Conservation (phyloP, 1,140 invertebrate genomes). For the Zaprionus ghesquierei region DNA sequence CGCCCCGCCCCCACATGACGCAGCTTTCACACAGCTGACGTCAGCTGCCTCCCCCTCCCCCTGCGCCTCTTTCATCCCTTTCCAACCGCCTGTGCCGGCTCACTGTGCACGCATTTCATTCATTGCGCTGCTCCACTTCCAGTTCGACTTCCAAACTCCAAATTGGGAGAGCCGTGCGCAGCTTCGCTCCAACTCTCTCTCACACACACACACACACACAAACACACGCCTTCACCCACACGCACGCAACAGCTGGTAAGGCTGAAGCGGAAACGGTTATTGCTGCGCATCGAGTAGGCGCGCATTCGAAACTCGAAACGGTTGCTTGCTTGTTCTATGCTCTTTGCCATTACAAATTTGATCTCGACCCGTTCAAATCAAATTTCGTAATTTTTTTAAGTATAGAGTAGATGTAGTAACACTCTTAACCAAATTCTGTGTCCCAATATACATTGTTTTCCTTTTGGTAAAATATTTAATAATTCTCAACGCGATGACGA, state of each 20-base stretch:
- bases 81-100: not conserved
- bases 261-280: not conserved
- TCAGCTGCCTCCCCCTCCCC: not conserved
- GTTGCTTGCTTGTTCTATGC: not conserved
- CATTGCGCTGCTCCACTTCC: conserved; percentile 33
- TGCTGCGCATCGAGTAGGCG: conserved; percentile 6
- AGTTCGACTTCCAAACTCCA: conserved; percentile 22
- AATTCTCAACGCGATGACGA: conserved; percentile 23
- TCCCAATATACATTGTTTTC: not conserved
- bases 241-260: not conserved
- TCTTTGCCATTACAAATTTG: not conserved
- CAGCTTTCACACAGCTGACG: conserved; percentile 11
- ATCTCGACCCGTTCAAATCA: not conserved
- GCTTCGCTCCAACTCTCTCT: not conserved
- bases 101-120: conserved; percentile 32
- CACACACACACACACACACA: not conserved
- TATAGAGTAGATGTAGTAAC: not conserved
- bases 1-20: not conserved
- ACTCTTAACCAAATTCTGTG: not conserved
- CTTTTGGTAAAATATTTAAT: not conserved
- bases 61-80: rapidly evolving
- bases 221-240: too few species aligned
- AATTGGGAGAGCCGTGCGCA: conserved; percentile 13
- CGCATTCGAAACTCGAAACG: not conserved
- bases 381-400: not conserved